Evolutionary conservation across 2,113 vertebrate species (phyloP).

Genomic region (Oriolus oriolus): DNA sequence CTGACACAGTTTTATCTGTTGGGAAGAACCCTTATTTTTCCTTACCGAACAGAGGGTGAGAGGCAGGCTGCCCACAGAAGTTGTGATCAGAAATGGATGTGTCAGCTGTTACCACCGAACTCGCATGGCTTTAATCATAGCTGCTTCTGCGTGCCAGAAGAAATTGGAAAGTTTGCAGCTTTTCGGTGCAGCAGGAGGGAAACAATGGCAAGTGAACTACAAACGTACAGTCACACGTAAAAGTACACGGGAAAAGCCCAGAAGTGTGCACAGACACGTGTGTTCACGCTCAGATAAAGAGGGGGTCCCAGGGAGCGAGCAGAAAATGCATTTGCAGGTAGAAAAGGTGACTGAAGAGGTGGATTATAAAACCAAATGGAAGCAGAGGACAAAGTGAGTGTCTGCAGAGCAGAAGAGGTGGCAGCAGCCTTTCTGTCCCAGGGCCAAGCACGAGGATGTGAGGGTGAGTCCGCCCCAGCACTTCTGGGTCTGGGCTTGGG

Average conservation of each 20-base stretch:
- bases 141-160: neutral
- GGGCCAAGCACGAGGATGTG: neutral
- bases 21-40: neutral
- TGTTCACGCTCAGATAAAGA: neutral
- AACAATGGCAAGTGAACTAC: neutral
- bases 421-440: neutral
- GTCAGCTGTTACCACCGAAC: neutral
- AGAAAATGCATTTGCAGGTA: neutral
- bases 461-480: neutral
- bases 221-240: neutral
- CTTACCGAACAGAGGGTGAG: neutral
- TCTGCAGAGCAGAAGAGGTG: neutral
- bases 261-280: fast-evolving
- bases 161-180: constrained; percentile 6
- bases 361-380: fast-evolving
- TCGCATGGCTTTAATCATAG: neutral
- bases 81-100: neutral
- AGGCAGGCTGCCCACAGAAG: neutral
- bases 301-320: neutral
- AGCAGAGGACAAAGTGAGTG: neutral
- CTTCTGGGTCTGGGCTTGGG: neutral
- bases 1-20: neutral
- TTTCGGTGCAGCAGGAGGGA: neutral
- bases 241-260: neutral
- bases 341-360: neutral